Conservation (phyloP, 92 coral and sea anemone species). For the Blastomussa wellsi region DNA sequence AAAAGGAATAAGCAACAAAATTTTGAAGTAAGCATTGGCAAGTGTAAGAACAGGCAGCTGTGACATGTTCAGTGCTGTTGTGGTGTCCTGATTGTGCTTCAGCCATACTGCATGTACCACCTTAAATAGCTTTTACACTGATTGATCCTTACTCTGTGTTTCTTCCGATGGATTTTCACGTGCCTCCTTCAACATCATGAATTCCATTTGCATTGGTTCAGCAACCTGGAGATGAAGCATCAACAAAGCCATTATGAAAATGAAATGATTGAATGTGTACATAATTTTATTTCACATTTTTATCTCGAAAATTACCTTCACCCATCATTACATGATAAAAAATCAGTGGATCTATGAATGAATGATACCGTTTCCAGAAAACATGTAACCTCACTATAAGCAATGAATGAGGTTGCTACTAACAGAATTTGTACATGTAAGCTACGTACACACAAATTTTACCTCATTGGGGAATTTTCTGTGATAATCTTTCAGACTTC, state of each 20-base stretch:
- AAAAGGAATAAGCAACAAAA: not conserved
- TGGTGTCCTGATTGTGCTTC: too few species aligned
- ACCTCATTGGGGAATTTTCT: slow-evolving; percentile 99
- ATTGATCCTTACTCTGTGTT: slow-evolving; percentile 67
- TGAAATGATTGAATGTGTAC: too few species aligned
- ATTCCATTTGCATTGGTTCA: slow-evolving; percentile 98
- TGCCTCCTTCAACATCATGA: slow-evolving; percentile 77
- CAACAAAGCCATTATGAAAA: not conserved
- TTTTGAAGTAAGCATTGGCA: too few species aligned
- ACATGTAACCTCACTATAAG: not conserved
- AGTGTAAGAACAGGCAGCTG: too few species aligned
- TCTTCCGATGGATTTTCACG: slow-evolving; percentile 88
- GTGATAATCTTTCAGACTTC: slow-evolving; percentile 92
- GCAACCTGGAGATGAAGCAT: slow-evolving; percentile 65
- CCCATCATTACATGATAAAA: too few species aligned
- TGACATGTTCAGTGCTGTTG: too few species aligned
- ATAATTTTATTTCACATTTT: not conserved
- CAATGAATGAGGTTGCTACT: not conserved
- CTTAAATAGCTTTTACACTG: not conserved
- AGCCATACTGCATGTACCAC: too few species aligned
- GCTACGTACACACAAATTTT: not conserved
- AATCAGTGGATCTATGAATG: not conserved
- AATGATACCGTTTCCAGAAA: too few species aligned
- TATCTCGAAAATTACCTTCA: not conserved
- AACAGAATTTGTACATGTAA: not conserved